Evolutionary conservation across 2,113 vertebrate genomes (phyloP).

Genomic region (Arizona elegans): DNA sequence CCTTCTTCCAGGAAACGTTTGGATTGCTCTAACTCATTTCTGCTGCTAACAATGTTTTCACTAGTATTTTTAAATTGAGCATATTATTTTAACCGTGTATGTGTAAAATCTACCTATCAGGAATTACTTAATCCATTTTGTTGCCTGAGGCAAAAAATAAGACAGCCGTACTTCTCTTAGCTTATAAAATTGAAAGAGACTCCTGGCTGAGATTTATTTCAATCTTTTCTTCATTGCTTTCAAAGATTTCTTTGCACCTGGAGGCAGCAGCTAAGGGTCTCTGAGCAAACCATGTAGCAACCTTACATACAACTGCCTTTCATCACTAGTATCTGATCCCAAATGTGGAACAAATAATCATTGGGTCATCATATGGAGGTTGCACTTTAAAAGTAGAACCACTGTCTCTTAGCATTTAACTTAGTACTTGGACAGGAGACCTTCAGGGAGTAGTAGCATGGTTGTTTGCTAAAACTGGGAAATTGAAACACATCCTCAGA

Average conservation of each 20-base stretch:
- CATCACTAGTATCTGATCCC: background rate
- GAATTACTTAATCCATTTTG: background rate
- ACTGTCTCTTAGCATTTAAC: background rate
- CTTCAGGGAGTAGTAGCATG: background rate
- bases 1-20: background rate
- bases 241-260: background rate
- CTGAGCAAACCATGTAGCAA: background rate
- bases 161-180: background rate
- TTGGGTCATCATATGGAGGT: background rate
- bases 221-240: background rate
- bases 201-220: background rate
- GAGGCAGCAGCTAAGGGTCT: background rate
- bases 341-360: background rate
- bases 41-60: background rate
- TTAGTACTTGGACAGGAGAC: background rate
- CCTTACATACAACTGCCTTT: background rate
- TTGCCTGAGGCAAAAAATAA: background rate
- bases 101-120: background rate
- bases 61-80: background rate
- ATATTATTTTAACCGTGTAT: background rate
- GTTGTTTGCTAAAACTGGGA: background rate
- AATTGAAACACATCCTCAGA: background rate
- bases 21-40: background rate
- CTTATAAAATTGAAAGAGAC: background rate
- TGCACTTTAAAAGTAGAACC: background rate